Conservation (phyloP, 1,140 invertebrate species). For the Aphidius ervi region DNA sequence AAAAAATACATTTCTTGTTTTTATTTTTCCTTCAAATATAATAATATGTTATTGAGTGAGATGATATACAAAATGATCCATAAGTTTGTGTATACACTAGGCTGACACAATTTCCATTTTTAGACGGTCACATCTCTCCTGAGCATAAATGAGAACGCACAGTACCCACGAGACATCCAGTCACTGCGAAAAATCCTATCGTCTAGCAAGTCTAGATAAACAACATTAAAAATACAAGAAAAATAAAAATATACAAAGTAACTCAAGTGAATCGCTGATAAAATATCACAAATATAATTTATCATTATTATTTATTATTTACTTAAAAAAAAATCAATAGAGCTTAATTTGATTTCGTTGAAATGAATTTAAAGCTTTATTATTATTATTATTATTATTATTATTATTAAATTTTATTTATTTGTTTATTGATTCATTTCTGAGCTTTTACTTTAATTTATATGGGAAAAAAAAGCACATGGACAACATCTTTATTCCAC, state of each 20-base stretch:
- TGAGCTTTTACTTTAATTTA: slow-evolving; percentile 28
- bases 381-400: neutral
- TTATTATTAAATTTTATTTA: slow-evolving; percentile 2
- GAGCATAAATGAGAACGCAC: slow-evolving; percentile 28
- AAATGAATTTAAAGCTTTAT: neutral
- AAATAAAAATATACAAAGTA: neutral
- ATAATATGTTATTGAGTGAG: slow-evolving; percentile 8
- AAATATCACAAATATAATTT: too few species aligned
- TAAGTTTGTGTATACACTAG: slow-evolving; percentile 12
- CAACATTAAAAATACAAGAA: slow-evolving; percentile 17
- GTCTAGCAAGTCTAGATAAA: slow-evolving; percentile 10
- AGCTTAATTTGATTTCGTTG: neutral
- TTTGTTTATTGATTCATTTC: slow-evolving; percentile 1
- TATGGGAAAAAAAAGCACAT: slow-evolving; percentile 27
- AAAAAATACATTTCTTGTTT: too few species aligned
- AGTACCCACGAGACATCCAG: slow-evolving; percentile 14
- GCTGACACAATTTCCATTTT: slow-evolving; percentile 45
- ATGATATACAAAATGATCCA: slow-evolving; percentile 4
- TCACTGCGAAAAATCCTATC: neutral
- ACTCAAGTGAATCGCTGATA: too few species aligned
- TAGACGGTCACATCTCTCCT: slow-evolving; percentile 29
- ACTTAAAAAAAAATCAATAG: too few species aligned
- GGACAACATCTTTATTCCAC: slow-evolving; percentile 25
- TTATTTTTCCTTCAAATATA: too few species aligned
- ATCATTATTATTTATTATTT: too few species aligned